These are phyloP conservation scores for Phacellophora camtschatica DNA, from an alignment of 30 jellyfish, hydroid and myxozoan species.

Conservation along the genomic window DNA sequence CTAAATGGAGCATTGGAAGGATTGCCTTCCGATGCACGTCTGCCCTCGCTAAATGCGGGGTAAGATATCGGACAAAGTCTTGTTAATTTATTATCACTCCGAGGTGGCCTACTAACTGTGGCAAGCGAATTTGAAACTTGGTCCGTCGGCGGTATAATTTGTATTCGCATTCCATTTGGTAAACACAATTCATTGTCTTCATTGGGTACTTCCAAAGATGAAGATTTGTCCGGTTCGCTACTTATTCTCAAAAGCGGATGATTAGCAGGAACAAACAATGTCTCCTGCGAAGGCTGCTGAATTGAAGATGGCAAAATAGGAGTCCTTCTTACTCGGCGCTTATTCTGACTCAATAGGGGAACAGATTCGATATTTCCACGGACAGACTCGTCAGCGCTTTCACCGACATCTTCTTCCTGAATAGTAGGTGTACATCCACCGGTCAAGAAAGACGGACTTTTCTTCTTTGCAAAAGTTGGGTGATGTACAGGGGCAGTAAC, in stretches of 20 bases:
- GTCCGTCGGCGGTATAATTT: constrained; percentile 94
- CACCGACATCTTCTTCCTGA: constrained; percentile 84
- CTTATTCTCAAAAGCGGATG: constrained; percentile 85
- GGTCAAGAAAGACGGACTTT: constrained; percentile 32
- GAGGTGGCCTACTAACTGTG: constrained; percentile 45
- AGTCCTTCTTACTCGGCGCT: constrained; percentile 88
- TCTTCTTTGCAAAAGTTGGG: constrained; percentile 22
- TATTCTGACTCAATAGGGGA: constrained; percentile 42
- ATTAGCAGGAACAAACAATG: constrained; percentile 94
- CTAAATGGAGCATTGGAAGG: constrained; percentile 92
- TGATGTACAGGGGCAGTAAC: constrained; percentile 41
- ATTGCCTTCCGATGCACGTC: constrained; percentile 98
- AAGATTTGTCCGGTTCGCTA: constrained; percentile 36
- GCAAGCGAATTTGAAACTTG: constrained; percentile 80
- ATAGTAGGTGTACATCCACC: constrained; percentile 64
- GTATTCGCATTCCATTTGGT: constrained; percentile 88
- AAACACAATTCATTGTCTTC: constrained; percentile 38
- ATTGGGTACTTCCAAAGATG: constrained; percentile 29
- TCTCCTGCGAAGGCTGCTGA: constrained; percentile 69
- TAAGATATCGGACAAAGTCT: constrained; percentile 59
- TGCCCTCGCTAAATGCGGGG: constrained; percentile 88
- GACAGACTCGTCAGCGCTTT: constrained; percentile 49
- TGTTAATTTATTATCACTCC: constrained; percentile 7
- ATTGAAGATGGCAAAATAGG: constrained; percentile 65
- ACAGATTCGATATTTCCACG: constrained; percentile 36